phyloP scores from a whole-genome alignment of 2,113 vertebrate genomes.

The Pipra filicauda region DNA sequence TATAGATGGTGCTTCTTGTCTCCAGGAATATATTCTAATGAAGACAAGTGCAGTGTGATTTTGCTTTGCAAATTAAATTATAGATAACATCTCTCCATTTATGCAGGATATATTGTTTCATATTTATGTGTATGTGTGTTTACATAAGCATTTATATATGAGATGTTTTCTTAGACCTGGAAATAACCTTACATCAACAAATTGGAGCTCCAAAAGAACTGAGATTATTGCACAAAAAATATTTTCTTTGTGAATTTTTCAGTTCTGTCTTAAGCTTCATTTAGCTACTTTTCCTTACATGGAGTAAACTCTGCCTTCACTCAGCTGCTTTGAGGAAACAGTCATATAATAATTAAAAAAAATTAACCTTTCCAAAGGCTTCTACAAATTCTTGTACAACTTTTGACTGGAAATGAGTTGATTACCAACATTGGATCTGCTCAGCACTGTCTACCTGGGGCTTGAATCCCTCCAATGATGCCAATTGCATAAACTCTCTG shows the following conservation, averaged over 20 bases:
- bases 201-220: neutral
- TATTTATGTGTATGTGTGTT: neutral
- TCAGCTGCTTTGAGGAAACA: neutral
- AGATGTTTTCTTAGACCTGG: neutral
- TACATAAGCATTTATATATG: neutral
- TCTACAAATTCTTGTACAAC: neutral
- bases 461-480: neutral
- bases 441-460: neutral
- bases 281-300: neutral
- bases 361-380: neutral
- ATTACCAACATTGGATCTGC: neutral
- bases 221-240: neutral
- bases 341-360: neutral
- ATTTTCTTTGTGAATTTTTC: neutral
- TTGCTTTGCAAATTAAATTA: slow-evolving; percentile 21
- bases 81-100: neutral
- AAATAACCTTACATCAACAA: neutral
- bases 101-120: neutral
- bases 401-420: neutral
- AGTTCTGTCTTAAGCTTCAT: neutral
- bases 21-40: neutral
- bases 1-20: neutral
- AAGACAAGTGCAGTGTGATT: neutral
- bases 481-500: neutral
- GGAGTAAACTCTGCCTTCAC: neutral